Evolutionary conservation across 2,113 vertebrate genomes (phyloP), one percentile per base, ranked within the genome.

Genomic region (Bettongia penicillata): DNA sequence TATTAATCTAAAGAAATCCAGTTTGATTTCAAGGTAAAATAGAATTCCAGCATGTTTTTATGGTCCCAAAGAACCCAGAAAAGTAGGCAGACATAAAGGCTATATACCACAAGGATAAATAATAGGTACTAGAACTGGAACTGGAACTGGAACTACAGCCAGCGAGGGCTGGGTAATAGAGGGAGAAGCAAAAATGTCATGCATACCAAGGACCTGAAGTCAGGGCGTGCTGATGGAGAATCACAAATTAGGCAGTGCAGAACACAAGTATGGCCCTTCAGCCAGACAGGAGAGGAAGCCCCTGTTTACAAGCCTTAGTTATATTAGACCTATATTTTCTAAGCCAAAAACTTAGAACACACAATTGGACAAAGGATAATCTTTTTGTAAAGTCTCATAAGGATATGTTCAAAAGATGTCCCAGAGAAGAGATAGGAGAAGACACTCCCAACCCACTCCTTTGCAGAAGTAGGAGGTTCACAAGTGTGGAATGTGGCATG

Each of bases 121-220:
- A 93, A 94, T 14, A 89, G 95, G 84, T 25, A 50, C 94, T 93
- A 8, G 61, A 68, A 90, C 93, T 9, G 0, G 47, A 48, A 92
- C 94, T 93, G 10, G 61, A 68, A 90, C 93, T 9, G 0, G 47
- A 48, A 92, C 93, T 53, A 47, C 1, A 6, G 97, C 95, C 96
- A 95, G 96, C 23, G 48, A 91, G 94, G 93, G 95, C 94, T 55
- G 61, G 94, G 95, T 92, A 43, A 91, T 53, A 89, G 24, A 31
- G 90, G 91, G 84, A 95, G 94, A 95, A 92, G 92, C 95, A 12
- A 47, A 95, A 92, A 93, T 97, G 61, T 96, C 61, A n/a, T 23
- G 91, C 98, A 97, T 96, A 96, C 96, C 98, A 96, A 94, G 55
- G 84, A 51, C 95, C 84, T 96, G 96, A 96, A 51, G 96, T 97